Evolutionary conservation across 2,888 invertebrate species (phyloP).

Genomic region (Oxyteleia sp.): DNA sequence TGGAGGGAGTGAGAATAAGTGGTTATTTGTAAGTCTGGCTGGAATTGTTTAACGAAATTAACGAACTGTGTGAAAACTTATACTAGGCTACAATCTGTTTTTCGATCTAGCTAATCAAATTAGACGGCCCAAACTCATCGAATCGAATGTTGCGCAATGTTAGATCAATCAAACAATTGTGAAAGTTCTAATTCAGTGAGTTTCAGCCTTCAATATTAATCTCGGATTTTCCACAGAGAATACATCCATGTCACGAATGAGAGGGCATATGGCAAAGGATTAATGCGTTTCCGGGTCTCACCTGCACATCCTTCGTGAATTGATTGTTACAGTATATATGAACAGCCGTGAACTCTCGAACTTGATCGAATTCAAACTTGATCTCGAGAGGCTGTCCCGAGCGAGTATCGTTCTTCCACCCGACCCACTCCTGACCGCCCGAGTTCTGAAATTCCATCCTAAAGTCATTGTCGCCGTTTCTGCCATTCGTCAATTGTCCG

Average conservation of each 20-base stretch:
- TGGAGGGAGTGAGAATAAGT: background rate
- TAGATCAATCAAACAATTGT: conserved; percentile 42
- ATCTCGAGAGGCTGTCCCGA: conserved; percentile 90
- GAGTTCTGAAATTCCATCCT: conserved; percentile 90
- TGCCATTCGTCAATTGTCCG: conserved; percentile 95
- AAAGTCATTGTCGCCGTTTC: conserved; percentile 92
- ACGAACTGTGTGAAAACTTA: background rate
- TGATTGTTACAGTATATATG: conserved; percentile 95
- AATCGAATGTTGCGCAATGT: background rate
- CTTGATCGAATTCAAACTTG: conserved; percentile 94
- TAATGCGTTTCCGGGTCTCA: conserved; percentile 82
- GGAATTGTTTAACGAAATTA: background rate
- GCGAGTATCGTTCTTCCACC: conserved; percentile 94
- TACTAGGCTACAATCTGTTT: conserved; percentile 11
- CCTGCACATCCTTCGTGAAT: conserved; percentile 94
- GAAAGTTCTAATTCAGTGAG: conserved; percentile 53
- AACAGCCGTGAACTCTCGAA: conserved; percentile 94
- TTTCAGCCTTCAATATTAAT: conserved; percentile 53
- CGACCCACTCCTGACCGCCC: conserved; percentile 94
- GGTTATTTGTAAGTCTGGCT: background rate
- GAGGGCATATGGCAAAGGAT: conserved; percentile 40
- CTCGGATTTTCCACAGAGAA: conserved; percentile 33
- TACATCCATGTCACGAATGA: conserved; percentile 61
- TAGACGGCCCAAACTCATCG: conserved; percentile 11
- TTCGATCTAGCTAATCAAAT: conserved; percentile 25